Evolutionary conservation across 2,797 vertebrate genomes (phyloP).

Genomic region (Paedocypris micromegethes): DNA sequence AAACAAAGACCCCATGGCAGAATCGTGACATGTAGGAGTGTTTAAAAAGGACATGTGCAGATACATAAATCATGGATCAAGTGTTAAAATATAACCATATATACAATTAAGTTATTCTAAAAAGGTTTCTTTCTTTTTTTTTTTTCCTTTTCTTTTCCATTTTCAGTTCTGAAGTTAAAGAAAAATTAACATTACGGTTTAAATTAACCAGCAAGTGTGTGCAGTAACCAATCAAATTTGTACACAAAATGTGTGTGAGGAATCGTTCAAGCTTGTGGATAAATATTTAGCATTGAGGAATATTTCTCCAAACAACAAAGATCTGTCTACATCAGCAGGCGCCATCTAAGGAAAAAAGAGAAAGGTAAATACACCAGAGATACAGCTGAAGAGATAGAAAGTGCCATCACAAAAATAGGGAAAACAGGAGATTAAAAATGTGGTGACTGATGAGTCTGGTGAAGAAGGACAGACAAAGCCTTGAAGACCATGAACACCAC

Average conservation of each 20-base stretch:
- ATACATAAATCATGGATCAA: too few species aligned
- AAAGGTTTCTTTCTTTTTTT: too few species aligned
- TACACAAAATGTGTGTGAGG: slow-evolving; percentile 35
- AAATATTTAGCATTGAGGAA: slow-evolving; percentile 36
- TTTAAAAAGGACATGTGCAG: too few species aligned
- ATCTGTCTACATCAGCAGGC: slow-evolving; percentile 36
- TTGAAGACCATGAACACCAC: too few species aligned
- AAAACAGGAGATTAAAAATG: slow-evolving; percentile 13
- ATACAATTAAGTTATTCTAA: too few species aligned
- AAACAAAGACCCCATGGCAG: slow-evolving; percentile 34
- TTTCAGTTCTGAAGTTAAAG: too few species aligned
- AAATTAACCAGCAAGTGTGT: too few species aligned
- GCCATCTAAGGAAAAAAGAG: slow-evolving; percentile 36
- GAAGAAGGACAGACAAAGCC: background rate
- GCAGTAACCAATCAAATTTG: slow-evolving; percentile 15
- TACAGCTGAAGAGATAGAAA: slow-evolving; percentile 5
- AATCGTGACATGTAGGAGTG: background rate
- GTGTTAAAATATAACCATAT: too few species aligned
- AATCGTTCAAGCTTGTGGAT: slow-evolving; percentile 50
- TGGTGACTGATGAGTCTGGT: background rate
- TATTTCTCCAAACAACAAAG: slow-evolving; percentile 20
- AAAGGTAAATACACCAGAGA: slow-evolving; percentile 29
- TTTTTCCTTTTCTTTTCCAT: too few species aligned
- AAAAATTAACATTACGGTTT: too few species aligned
- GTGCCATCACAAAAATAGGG: background rate